Conservation (phyloP, 2,797 vertebrate genomes). For the Echiichthys vipera region DNA sequence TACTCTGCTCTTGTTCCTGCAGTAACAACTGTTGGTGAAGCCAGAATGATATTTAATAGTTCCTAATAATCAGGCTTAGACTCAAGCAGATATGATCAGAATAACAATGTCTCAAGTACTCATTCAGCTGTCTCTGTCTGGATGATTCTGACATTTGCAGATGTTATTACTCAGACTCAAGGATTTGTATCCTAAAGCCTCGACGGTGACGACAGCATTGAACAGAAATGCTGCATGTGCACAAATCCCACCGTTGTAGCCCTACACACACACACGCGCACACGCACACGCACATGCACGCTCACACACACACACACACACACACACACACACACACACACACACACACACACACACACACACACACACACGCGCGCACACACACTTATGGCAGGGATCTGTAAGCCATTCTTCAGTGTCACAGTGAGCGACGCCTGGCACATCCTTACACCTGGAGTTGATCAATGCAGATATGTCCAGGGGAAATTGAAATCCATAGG, state of each 20-base stretch:
- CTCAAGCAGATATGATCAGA: constrained; percentile 71
- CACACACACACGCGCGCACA: constrained; percentile 5
- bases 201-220: constrained; percentile 33
- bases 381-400: constrained; percentile 47
- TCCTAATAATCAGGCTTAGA: constrained; percentile 58
- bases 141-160: constrained; percentile 80
- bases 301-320: constrained; percentile 18
- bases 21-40: constrained; percentile 44
- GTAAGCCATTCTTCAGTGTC: constrained; percentile 80
- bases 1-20: constrained; percentile 26
- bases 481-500: constrained; percentile 87
- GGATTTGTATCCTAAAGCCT: constrained; percentile 78
- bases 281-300: too few relatives aligned
- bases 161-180: constrained; percentile 77
- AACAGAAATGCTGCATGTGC: constrained; percentile 75
- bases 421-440: constrained; percentile 79
- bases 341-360: constrained; percentile 19
- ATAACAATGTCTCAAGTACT: constrained; percentile 70
- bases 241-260: constrained; percentile 62
- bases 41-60: constrained; percentile 67
- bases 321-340: not conserved
- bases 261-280: constrained; percentile 11
- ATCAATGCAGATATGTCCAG: constrained; percentile 84
- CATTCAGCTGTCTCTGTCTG: constrained; percentile 54
- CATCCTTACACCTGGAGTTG: constrained; percentile 82